Base-by-base conservation (phyloP, 2,113 vertebrate species). In the Hassar affinis region DNA sequence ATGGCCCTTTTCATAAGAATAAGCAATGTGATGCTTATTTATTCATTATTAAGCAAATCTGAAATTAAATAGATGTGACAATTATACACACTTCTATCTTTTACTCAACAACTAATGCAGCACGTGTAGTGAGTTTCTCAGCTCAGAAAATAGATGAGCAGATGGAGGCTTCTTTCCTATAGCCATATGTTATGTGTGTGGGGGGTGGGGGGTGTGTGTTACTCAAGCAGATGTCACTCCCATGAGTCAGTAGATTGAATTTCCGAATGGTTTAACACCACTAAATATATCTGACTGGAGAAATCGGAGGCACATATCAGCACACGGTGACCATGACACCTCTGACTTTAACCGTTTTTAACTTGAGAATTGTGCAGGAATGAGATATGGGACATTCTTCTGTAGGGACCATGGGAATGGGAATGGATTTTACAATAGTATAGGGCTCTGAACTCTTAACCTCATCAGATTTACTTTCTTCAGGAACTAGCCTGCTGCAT, bases 241-340 rank as follows among this genome's bases (percentile, higher is more conserved):
- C 79, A 80, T 57, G 79, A 68, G 82, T 57, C 52, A 79, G 52
- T 51, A 81, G 86, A 88, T 85, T 81, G 80, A 82, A 85, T 89
- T 87, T 86, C 86, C 59, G 51, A 69, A 82, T 80, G 80, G 84
- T 86, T 87, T 87, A 87, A 79, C 86, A 61, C 61, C 49, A 56
- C 88, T 85, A 89, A 86, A 87, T 85, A 89, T 89, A 89, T 77
- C 82, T n/a, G 6, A 30, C 74, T 38, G 12, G 69, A 49, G 77
- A 81, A 81, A 71, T 27, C 33, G 35, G 62, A 81, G 59, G 57
- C 68, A 82, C 64, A 83, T 72, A 71, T 85, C 71, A 66, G 61
- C 57, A 85, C 27, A 35, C 25, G 25, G 75, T 61, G 30, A 49
- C 56, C 35, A 22, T 80, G 61, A 72, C 80, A 47, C 4, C 54